Evolutionary conservation across 2,113 vertebrate species (phyloP), one percentile per base, ranked within the genome.

Genomic region (Lepisosteus oculatus): DNA sequence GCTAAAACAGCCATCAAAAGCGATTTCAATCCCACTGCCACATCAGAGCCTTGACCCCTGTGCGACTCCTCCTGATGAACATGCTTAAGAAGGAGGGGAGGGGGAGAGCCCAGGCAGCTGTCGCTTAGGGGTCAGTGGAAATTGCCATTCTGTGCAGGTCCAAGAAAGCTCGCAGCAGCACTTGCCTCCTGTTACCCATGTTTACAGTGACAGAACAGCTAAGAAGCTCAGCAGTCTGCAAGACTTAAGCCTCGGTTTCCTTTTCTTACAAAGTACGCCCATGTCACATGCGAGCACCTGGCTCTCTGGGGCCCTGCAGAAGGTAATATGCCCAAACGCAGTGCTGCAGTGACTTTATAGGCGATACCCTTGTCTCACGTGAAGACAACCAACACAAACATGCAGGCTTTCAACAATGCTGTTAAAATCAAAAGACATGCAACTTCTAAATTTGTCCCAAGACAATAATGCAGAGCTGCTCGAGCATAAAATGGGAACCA

Each of bases 1-100:
- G 75, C 73, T 78, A 79, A 65, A 81, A 44, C 72, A 55, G 43
- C 68, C 71, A 63, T 12, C 74, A 17, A 55, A 74, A 76, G 62
- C 65, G 0, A 0, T 61, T 65, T 70, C 74, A 47, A 66, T n/a
- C 69, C 71, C 73, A 43, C 56, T 61, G 64, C 70, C 75, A 70
- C 47, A 67, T 3, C 4, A 73, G 66, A 65, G 63, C 68, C 69
- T 6, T 61, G 79, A 72, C 69, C 79, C 72, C 41, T 59, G 55
- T 3, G 17, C 14, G 51, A 72, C 67, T 75, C 47, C 67, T 68
- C 7, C 71, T n/a, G 66, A 59, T 8, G 71, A 73, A 71, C 76
- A 69, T 0, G 6, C 0, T 0, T 0, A 69, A 70, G 6, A 62
- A 8, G 11, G 41, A 15, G 15, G 54, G 54, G 54, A 8, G 67